Conservation (phyloP, 2,797 vertebrate genomes). For the Onychomys leucogaster region DNA sequence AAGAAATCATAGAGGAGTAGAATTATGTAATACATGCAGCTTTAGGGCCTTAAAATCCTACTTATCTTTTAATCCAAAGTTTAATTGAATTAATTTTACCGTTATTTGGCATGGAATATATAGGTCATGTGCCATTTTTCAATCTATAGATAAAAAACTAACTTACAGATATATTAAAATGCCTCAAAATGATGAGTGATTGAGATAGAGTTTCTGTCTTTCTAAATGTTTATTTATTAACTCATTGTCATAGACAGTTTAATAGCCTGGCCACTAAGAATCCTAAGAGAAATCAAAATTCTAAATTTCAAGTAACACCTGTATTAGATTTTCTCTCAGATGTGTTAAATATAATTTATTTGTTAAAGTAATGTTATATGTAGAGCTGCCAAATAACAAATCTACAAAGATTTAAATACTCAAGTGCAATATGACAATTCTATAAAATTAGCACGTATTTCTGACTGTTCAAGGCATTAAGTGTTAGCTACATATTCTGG, state of each 20-base stretch:
- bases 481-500: neutral
- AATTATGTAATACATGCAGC: neutral
- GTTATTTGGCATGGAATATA: neutral
- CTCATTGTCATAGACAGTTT: neutral
- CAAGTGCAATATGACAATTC: neutral
- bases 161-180: neutral
- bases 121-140: neutral
- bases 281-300: neutral
- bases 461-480: neutral
- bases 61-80: neutral
- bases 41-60: neutral
- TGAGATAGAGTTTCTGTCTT: neutral
- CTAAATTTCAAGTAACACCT: neutral
- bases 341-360: constrained; percentile 16
- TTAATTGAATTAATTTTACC: neutral
- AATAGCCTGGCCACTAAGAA: neutral
- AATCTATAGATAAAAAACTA: neutral
- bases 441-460: neutral
- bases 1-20: neutral
- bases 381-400: neutral
- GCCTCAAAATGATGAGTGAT: neutral
- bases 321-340: neutral
- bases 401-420: neutral
- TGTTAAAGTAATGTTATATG: neutral
- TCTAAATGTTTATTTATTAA: neutral